Conservation (phyloP, 2,797 vertebrate species). For the Telmatherina bonti region DNA sequence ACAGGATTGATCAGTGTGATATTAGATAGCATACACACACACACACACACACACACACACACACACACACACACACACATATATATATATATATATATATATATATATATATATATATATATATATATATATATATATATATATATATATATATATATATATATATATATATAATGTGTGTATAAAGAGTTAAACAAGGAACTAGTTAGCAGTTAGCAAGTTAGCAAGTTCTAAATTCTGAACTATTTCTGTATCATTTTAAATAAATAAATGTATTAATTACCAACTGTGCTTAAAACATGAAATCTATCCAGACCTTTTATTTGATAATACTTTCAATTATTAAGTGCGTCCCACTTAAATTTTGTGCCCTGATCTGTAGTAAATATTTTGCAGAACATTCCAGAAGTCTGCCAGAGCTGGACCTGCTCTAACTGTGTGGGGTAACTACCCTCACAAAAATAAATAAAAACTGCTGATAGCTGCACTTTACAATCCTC, state of each 20-base stretch:
- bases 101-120: too few species aligned
- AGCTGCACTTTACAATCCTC: conserved; percentile 9
- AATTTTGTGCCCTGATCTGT: not conserved
- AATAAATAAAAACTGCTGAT: conserved; percentile 63
- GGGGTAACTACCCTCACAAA: conserved; percentile 44
- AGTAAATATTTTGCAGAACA: conserved; percentile 12
- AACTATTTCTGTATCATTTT: too few species aligned
- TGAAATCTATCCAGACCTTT: not conserved
- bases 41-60: too few species aligned
- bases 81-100: too few species aligned
- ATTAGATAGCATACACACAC: too few species aligned
- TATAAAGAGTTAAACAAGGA: too few species aligned
- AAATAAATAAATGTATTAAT: not conserved
- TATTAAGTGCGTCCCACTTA: not conserved
- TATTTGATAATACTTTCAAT: not conserved
- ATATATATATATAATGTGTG: too few species aligned
- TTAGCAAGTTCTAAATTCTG: too few species aligned
- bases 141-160: too few species aligned
- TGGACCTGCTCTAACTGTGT: conserved; percentile 5
- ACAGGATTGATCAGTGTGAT: not conserved
- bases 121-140: too few species aligned
- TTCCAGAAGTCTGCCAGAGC: conserved; percentile 13
- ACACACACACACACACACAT: too few species aligned
- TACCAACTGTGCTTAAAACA: not conserved
- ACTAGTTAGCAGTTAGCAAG: too few species aligned